phyloP scores from a whole-genome alignment of 2,888 invertebrate genomes.

The Drosophila nigricruria region DNA sequence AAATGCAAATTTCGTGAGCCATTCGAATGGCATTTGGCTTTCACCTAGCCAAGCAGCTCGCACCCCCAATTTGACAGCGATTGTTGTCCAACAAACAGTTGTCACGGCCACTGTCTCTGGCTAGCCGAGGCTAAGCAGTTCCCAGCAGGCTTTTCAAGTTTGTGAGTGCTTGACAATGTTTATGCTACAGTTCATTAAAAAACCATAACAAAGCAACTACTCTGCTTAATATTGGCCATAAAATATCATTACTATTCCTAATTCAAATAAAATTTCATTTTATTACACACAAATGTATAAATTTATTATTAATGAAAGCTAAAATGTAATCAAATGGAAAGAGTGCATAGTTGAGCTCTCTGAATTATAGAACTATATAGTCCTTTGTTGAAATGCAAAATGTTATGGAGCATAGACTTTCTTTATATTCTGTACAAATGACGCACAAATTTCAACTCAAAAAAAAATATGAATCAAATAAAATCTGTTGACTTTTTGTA shows the following conservation, averaged over 20 bases:
- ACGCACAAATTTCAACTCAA: constrained; percentile 1
- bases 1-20: constrained; percentile 74
- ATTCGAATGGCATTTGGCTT: constrained; percentile 45
- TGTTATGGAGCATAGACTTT: not conserved
- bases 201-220: not conserved
- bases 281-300: not conserved
- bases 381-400: too few relatives aligned
- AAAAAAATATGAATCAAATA: too few relatives aligned
- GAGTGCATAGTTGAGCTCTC: not conserved
- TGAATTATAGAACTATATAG: too few relatives aligned
- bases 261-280: not conserved
- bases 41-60: constrained; percentile 33
- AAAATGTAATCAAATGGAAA: too few relatives aligned
- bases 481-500: constrained; percentile 13
- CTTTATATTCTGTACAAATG: not conserved
- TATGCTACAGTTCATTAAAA: constrained; percentile 7
- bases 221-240: not conserved
- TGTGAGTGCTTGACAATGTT: not conserved
- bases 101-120: not conserved
- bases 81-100: constrained; percentile 27
- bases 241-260: not conserved
- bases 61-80: constrained; percentile 31
- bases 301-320: not conserved
- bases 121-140: not conserved
- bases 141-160: not conserved